Evolutionary conservation across 2,113 vertebrate species (phyloP).

Genomic region (Gambusia holbrooki): DNA sequence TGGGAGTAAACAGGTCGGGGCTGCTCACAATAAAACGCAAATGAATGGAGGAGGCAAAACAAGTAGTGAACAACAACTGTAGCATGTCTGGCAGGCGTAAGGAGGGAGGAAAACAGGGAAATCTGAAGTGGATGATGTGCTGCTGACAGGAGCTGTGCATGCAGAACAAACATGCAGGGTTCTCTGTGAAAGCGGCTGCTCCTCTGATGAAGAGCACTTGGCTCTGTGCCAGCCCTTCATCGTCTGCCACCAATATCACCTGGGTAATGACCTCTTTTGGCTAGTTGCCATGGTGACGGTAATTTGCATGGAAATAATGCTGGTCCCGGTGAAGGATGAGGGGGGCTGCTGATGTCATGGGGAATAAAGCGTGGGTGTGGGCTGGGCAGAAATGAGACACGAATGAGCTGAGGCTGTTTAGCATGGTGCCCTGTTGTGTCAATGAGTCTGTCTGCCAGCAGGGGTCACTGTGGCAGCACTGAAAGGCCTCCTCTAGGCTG

Average conservation of each 20-base stretch:
- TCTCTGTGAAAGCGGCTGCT: too few relatives aligned
- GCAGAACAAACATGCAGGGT: conserved; percentile 1
- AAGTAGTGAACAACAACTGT: too few relatives aligned
- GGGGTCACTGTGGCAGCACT: conserved; percentile 69
- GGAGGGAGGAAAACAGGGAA: too few relatives aligned
- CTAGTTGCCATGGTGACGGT: conserved; percentile 63
- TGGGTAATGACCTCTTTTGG: conserved; percentile 61
- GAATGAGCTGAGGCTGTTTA: too few relatives aligned
- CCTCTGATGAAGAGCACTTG: conserved; percentile 48
- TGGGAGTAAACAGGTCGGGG: too few relatives aligned
- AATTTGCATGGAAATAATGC: conserved; percentile 64
- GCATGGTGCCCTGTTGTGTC: too few relatives aligned
- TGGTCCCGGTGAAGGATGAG: conserved; percentile 6
- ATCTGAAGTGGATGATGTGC: too few relatives aligned
- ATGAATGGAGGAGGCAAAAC: too few relatives aligned
- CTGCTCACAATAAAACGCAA: too few relatives aligned
- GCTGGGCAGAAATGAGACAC: too few relatives aligned
- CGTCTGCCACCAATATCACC: conserved; percentile 24
- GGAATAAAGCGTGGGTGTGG: not conserved
- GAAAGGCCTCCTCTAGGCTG: not conserved
- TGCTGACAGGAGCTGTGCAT: not conserved
- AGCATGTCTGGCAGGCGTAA: too few relatives aligned
- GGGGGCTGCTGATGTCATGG: conserved; percentile 12
- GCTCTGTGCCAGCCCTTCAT: conserved; percentile 15
- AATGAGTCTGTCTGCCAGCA: conserved; percentile 29